Base-by-base conservation (phyloP, 2,797 vertebrate genomes). In the Varecia variegata region DNA sequence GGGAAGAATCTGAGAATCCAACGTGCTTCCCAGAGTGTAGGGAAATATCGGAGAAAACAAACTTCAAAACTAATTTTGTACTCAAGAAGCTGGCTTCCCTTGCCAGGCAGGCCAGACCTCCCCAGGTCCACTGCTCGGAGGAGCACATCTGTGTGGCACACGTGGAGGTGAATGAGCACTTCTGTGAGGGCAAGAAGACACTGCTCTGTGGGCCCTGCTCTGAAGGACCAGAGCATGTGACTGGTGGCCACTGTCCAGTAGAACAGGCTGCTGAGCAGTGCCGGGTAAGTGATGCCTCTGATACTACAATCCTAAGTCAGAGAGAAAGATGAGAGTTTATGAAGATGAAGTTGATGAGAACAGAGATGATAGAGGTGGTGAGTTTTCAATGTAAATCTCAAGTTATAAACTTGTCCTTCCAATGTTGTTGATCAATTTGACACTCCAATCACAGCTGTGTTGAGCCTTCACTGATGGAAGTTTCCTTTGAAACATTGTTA, bases 101-200 rank as follows among this genome's bases (percentile, higher is more conserved):
- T 14, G 65, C 67, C 56, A 95, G 81, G 47, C 45, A 56, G n/a
- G 25, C 15, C 4, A n/a, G 32, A 73, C 14, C 65, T 80, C 1
- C 45, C 15, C n/a, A 12, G 0, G 0, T 3, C 38, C 17, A 15
- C 12, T 5, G 50, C 58, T 32, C n/a, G 14, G 17, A 86, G 30
- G 17, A 50, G 32, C 62, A 90, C 12, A 43, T 86, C 38, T 90
- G 74, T 74, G 81, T 2, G n/a, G 17, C 4, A 0, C 58, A 58
- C 27, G 2, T 65, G 18, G 25, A 81, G 56, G 27, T 35, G 20
- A 81, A 68, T 23, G 4, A n/a, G 6, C 7, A 85, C 12, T 93
- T 96, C n/a, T 93, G 92, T 67, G 74, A 81, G 2, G 7, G 0
- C 2, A 20, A 74, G 6, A 73, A 58, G 32, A 47, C 1, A 47